Conservation (phyloP, 2,797 vertebrate species). For the Clarias laeviceps region DNA sequence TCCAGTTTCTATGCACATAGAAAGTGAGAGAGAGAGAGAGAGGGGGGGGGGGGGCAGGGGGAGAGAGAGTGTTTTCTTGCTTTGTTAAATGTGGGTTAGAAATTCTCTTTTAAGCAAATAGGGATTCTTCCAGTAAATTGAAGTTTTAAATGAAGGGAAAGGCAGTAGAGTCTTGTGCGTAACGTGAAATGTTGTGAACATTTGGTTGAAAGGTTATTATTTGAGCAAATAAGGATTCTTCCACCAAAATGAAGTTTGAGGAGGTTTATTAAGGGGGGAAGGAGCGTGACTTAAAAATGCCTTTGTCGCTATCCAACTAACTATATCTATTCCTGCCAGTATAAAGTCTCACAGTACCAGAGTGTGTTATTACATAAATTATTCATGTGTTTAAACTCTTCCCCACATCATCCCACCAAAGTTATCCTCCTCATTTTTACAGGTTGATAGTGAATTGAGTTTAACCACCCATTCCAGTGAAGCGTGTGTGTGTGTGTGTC, state of each 20-base stretch:
- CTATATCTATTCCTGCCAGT: slow-evolving; percentile 28
- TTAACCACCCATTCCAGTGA: not conserved
- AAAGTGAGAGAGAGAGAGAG: no score
- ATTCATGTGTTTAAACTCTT: slow-evolving; percentile 13
- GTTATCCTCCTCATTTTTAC: slow-evolving; percentile 23
- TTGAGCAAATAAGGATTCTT: not conserved
- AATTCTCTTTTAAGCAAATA: not conserved
- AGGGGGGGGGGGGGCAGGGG: no score
- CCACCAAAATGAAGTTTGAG: not conserved
- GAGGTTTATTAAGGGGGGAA: not conserved
- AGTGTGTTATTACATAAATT: slow-evolving; percentile 17
- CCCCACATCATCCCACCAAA: slow-evolving; percentile 32
- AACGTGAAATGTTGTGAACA: not conserved
- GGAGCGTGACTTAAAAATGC: slow-evolving; percentile 5
- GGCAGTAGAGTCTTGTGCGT: not conserved
- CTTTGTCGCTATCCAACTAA: not conserved
- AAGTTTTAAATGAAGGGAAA: not conserved
- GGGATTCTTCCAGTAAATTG: not conserved
- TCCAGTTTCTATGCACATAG: no score
- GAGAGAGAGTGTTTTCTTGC: not conserved
- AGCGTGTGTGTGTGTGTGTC: not conserved
- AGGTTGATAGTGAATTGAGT: slow-evolving; percentile 23
- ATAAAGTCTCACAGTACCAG: slow-evolving; percentile 5
- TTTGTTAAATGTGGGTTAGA: not conserved
- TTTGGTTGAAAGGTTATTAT: not conserved